Base-by-base conservation (phyloP, 2,888 invertebrate species). In the Ecdyonurus torrentis region DNA sequence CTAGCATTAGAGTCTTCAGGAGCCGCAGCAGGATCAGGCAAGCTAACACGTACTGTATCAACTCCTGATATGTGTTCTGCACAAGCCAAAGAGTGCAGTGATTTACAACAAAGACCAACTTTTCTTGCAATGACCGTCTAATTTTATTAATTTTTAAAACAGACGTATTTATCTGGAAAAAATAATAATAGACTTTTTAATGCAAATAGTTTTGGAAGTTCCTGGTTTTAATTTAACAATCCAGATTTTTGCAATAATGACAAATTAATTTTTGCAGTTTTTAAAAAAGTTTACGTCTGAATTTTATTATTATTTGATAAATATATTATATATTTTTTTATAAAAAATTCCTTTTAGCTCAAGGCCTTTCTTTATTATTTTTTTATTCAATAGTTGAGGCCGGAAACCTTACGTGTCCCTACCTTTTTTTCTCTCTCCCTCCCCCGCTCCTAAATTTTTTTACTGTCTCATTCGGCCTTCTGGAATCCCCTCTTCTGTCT, bases 51-150 rank as follows among this genome's bases (percentile, higher is more conserved):
- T 68, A 78, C 79, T 2, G 74, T 78, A 67, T 78, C 79, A 25
- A 78, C 78, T 53, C 79, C 79, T 58, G 79, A 80, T 70, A 69
- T 80, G 66, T 80, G 80, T 71, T 78, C 79, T 62, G 75, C 79
- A 63, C 79, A 79, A 69, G 79, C 79, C 55, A 79, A 80, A 70
- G 77, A 78, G 64, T 70, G 70, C 50, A 69, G 67, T 20, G 75
- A 75, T 66, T 74, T 76, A 61, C 68, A 75, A 65, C 77, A 77
- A 68, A 77, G 77, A 67, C 73, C 78, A 71, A 76, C 77, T 64
- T 79, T 76, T 72, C 73, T 79, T 64, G 79, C 79, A 63, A 79
- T 79, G 79, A 78, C 79, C 55, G 79, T 79, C 71, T 78, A 78
- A 78, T 52, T 37, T 10, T 37, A 5, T 10, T 37, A 37, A 37